A percentile compares a stretch with the other conserved stretches of the same genome.
These are phyloP conservation scores for Oncorhynchus tshawytscha DNA, from an alignment of 2,113 vertebrate genomes.

Conservation along the genomic window DNA sequence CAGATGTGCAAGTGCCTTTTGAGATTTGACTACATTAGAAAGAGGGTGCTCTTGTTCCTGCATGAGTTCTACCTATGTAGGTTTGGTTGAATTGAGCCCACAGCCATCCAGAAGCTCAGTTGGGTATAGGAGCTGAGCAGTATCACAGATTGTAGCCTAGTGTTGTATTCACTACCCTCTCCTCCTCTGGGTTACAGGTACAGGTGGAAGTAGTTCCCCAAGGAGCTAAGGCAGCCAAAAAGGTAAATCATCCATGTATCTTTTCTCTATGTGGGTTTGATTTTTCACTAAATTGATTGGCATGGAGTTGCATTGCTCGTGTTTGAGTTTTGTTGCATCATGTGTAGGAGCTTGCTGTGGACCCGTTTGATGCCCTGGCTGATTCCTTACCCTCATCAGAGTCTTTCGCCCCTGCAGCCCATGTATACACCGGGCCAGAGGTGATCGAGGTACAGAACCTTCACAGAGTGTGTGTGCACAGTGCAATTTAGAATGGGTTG, in stretches of 20 bases:
- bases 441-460: conserved; percentile 65
- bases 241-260: conserved; percentile 49
- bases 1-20: no score
- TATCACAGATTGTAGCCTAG: no score
- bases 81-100: no score
- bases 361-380: conserved; percentile 69
- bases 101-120: no score
- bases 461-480: conserved; percentile 2
- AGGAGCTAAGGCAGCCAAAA: conserved; percentile 37
- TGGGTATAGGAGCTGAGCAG: no score
- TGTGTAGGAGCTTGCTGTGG: conserved; percentile 55
- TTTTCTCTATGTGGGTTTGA: not conserved
- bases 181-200: conserved; percentile 56
- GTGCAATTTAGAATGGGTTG: no score
- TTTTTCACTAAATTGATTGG: conserved; percentile 8
- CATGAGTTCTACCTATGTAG: no score
- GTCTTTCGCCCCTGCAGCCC: conserved; percentile 27
- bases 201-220: conserved; percentile 58
- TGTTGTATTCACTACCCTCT: conserved; percentile 16
- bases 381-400: conserved; percentile 57
- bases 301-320: conserved; percentile 24
- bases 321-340: conserved; percentile 49
- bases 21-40: no score
- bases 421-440: conserved; percentile 65
- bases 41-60: no score